A percentile compares a stretch with the other conserved stretches of the same genome.
These are phyloP conservation scores for Andrena dorsata DNA, from an alignment of 2,888 invertebrate genomes.

Conservation along the genomic window DNA sequence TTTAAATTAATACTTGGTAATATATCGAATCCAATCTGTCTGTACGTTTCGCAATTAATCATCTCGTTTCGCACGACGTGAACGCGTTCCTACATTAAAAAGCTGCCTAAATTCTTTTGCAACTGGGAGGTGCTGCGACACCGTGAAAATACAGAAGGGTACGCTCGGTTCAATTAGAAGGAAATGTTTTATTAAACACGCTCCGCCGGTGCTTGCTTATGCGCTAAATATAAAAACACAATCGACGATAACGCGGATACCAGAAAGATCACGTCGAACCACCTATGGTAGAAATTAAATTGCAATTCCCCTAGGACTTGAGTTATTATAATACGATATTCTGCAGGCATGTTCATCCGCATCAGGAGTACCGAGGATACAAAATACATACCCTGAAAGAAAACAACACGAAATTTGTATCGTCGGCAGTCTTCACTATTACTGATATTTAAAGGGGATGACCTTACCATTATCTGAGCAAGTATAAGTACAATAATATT, in stretches of 20 bases:
- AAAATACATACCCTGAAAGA: constrained; percentile 97
- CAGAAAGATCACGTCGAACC: constrained; percentile 99
- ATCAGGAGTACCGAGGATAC: constrained; percentile 98
- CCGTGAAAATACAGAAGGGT: constrained; percentile 24
- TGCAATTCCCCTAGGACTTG: constrained; percentile 98
- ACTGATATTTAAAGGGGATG: not conserved
- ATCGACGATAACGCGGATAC: constrained; percentile 98
- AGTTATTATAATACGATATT: constrained; percentile 96
- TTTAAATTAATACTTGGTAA: constrained; percentile 46
- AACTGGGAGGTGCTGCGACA: constrained; percentile 29
- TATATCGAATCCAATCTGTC: constrained; percentile 31
- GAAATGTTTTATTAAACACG: constrained; percentile 72
- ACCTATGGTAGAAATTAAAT: constrained; percentile 99
- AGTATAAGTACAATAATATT: constrained; percentile 98
- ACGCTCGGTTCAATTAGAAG: constrained; percentile 39
- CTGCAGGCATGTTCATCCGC: constrained; percentile 99
- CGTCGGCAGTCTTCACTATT: not conserved
- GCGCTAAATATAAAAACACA: constrained; percentile 97
- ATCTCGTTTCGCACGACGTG: not conserved
- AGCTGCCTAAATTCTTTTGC: constrained; percentile 13
- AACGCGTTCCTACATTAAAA: not conserved
- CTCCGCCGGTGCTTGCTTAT: constrained; percentile 91
- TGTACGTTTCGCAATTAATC: constrained; percentile 21
- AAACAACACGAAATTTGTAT: constrained; percentile 13
- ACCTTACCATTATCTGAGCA: constrained; percentile 97